phyloP scores from a whole-genome alignment of 2,113 vertebrate genomes.

The Macroglossus sobrinus region DNA sequence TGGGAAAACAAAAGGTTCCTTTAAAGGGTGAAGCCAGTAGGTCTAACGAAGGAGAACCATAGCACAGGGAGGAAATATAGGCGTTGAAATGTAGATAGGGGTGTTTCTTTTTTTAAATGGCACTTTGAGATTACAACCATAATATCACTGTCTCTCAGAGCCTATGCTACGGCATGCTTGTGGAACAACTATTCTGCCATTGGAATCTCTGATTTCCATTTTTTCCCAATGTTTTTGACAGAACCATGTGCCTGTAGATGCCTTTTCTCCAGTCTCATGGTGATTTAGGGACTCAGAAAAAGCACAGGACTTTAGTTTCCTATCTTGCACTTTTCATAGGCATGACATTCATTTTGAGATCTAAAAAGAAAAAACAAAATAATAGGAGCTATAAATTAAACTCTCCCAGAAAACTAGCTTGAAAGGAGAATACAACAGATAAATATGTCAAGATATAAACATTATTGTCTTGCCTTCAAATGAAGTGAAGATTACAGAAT shows the following conservation, averaged over 20 bases:
- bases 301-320: slow-evolving; percentile 49
- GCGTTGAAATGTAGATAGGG: background rate
- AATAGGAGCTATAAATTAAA: slow-evolving; percentile 61
- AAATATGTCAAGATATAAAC: slow-evolving; percentile 1
- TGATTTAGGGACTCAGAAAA: slow-evolving; percentile 50
- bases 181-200: background rate
- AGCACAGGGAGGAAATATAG: background rate
- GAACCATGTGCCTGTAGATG: background rate
- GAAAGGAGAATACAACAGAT: slow-evolving; percentile 8
- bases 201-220: background rate
- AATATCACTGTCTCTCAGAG: background rate
- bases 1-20: background rate
- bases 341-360: slow-evolving; percentile 42
- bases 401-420: background rate
- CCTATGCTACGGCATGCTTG: background rate
- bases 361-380: slow-evolving; percentile 63
- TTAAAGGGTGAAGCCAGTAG: background rate
- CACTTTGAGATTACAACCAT: background rate
- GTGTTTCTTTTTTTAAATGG: background rate
- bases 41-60: background rate
- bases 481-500: background rate
- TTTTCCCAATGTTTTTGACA: background rate
- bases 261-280: background rate
- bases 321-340: slow-evolving; percentile 35
- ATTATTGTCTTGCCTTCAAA: slow-evolving; percentile 34